Evolutionary conservation across 2,113 vertebrate species (phyloP).

Genomic region (Xenotilapia leptura): DNA sequence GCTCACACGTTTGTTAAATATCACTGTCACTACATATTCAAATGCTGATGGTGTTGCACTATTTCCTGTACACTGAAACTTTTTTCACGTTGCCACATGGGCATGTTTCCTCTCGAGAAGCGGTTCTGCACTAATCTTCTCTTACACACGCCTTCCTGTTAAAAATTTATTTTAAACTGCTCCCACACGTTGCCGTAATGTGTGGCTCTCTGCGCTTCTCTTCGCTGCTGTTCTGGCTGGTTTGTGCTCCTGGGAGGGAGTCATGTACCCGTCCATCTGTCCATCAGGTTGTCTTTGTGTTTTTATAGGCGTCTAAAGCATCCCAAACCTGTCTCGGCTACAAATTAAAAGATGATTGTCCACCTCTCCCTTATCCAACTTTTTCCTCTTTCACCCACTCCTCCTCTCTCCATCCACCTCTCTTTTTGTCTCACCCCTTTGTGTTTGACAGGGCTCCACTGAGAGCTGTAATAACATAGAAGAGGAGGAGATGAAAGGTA

Average conservation of each 20-base stretch:
- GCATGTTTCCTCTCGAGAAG: not conserved
- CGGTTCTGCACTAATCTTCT: not conserved
- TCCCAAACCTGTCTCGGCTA: not conserved
- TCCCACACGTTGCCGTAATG: not conserved
- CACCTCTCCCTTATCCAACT: not conserved
- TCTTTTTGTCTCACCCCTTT: not conserved
- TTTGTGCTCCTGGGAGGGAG: constrained; percentile 66
- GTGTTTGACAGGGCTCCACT: constrained; percentile 82
- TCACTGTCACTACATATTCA: not conserved
- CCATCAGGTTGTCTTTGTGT: constrained; percentile 14
- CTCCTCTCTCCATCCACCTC: not conserved
- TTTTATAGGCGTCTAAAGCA: not conserved
- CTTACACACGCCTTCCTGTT: not conserved
- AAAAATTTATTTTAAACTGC: not conserved
- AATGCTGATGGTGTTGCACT: not conserved
- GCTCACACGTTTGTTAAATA: not conserved
- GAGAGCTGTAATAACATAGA: constrained; percentile 98
- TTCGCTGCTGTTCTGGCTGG: constrained; percentile 54
- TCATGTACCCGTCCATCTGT: constrained; percentile 23
- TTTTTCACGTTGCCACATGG: not conserved
- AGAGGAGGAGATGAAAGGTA: constrained; percentile 99
- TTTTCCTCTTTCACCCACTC: not conserved
- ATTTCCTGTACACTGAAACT: not conserved
- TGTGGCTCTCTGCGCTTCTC: constrained; percentile 12
- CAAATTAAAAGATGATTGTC: not conserved